phyloP scores from a whole-genome alignment of 1,140 invertebrate genomes.

The Probaryconus sp. region DNA sequence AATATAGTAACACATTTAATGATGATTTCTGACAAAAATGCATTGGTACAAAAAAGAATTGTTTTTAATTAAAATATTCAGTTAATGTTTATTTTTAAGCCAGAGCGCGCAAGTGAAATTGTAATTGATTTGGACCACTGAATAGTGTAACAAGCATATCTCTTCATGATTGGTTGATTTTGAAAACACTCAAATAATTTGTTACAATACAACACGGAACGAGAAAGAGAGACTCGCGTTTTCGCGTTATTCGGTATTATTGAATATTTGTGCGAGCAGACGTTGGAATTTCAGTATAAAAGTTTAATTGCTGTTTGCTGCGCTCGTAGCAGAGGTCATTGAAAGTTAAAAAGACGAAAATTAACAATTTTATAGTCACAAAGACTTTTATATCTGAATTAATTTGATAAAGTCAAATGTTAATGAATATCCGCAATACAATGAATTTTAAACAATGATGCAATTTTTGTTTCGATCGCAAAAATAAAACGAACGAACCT shows the following conservation, averaged over 20 bases:
- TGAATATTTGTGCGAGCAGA: conserved; percentile 17
- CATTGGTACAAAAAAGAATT: too few species aligned
- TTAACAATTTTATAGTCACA: conserved; percentile 35
- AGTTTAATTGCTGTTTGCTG: conserved; percentile 17
- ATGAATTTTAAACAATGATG: conserved; percentile 45
- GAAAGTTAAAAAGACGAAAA: conserved; percentile 37
- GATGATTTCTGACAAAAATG: too few species aligned
- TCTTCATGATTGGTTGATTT: conserved; percentile 52
- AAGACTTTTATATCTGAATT: conserved; percentile 50
- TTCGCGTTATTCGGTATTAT: conserved; percentile 30
- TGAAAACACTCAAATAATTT: conserved; percentile 42
- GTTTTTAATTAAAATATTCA: too few species aligned
- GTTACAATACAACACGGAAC: conserved; percentile 16
- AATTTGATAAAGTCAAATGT: conserved; percentile 50
- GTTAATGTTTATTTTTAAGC: conserved; percentile 21
- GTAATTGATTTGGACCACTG: conserved; percentile 41
- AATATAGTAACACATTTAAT: too few species aligned
- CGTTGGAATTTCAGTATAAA: conserved; percentile 19
- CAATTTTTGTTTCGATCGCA: conserved; percentile 44
- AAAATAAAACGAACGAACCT: conserved; percentile 28
- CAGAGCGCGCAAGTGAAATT: conserved; percentile 32
- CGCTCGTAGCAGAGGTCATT: neutral
- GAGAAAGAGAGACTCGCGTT: conserved; percentile 7
- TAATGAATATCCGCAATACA: conserved; percentile 41
- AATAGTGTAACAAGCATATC: conserved; percentile 47